phyloP scores from a whole-genome alignment of 2,113 vertebrate genomes.

The Empidonax traillii region DNA sequence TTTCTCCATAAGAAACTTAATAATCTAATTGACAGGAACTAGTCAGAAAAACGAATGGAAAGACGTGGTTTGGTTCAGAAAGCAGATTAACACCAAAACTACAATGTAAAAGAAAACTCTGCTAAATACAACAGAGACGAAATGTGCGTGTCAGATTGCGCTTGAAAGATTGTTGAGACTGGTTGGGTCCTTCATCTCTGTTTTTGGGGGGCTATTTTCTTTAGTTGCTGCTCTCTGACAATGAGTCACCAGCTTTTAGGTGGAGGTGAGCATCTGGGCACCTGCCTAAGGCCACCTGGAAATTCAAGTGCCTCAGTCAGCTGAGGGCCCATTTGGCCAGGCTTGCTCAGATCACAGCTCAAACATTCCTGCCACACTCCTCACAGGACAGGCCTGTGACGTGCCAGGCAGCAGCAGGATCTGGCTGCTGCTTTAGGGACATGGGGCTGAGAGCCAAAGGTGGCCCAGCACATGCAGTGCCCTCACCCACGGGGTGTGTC shows the following conservation, averaged over 20 bases:
- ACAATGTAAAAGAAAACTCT: not conserved
- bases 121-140: not conserved
- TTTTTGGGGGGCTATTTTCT: not conserved
- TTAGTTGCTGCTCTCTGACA: not conserved
- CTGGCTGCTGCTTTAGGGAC: not conserved
- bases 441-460: not conserved
- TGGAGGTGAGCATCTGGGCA: not conserved
- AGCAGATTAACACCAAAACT: not conserved
- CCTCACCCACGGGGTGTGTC: not conserved
- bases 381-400: too few species aligned
- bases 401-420: not conserved
- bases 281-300: not conserved
- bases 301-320: not conserved
- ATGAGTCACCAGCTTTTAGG: not conserved
- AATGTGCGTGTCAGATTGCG: not conserved
- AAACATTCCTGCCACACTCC: not conserved
- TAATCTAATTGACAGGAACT: not conserved
- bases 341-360: not conserved
- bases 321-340: not conserved
- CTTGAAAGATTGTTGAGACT: not conserved
- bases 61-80: not conserved
- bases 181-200: not conserved
- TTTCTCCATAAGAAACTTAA: not conserved
- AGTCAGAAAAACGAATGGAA: not conserved
- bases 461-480: not conserved